These are phyloP conservation scores for Pseudomugil gertrudae DNA, from an alignment of 2,797 vertebrate genomes.

Conservation along the genomic window DNA sequence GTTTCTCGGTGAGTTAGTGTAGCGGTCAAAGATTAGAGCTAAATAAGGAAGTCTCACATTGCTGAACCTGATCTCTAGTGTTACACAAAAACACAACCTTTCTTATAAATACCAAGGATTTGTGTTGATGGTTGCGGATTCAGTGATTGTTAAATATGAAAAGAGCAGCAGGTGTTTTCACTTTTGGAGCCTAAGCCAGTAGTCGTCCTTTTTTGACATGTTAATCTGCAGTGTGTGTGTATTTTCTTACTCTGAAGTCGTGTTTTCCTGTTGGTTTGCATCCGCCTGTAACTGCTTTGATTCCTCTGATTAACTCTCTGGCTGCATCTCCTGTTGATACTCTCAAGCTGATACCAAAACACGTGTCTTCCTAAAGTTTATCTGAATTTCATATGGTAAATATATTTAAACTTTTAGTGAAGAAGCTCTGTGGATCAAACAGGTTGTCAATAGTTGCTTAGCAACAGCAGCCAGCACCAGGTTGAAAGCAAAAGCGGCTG, in stretches of 20 bases:
- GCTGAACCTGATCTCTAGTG: conserved; percentile 10
- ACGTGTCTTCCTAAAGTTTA: conserved; percentile 8
- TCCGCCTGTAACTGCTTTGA: background rate
- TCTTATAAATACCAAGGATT: conserved; percentile 17
- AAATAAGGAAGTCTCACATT: background rate
- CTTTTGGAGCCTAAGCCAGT: conserved; percentile 9
- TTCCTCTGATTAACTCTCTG: background rate
- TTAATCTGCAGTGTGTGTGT: conserved; percentile 41
- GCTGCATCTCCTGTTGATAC: background rate
- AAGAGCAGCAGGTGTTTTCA: background rate
- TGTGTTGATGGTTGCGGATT: conserved; percentile 28
- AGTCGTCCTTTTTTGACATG: conserved; percentile 47
- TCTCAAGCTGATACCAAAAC: conserved; percentile 6
- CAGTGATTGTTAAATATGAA: background rate
- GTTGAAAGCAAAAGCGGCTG: conserved; percentile 57
- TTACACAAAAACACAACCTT: conserved; percentile 15
- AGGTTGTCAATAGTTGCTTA: conserved; percentile 71
- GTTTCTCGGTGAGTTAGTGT: background rate
- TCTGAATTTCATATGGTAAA: conserved; percentile 33
- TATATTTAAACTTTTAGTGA: conserved; percentile 48
- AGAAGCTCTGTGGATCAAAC: conserved; percentile 45
- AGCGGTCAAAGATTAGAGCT: conserved; percentile 14
- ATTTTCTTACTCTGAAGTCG: conserved; percentile 36
- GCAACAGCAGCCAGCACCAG: conserved; percentile 63
- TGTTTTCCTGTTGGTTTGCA: conserved; percentile 26